Evolutionary conservation across 2,888 invertebrate genomes (phyloP), one percentile per base, ranked within the genome.

Genomic region (Amphipoea lucens): DNA sequence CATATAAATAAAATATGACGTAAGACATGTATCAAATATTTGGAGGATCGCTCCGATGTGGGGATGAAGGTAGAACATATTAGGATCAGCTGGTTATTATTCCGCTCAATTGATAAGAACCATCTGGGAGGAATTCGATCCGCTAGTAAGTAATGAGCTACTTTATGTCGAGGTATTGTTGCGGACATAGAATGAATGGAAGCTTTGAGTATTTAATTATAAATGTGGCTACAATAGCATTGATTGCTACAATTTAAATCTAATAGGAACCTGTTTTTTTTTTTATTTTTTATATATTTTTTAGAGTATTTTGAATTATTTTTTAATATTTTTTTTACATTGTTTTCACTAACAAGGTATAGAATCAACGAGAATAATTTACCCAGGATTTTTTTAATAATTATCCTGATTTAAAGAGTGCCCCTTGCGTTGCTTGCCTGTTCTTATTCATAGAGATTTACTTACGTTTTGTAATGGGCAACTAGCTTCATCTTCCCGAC

Each of bases 11-110:
- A 77, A 75, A 85, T 87, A 87, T 75, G 76, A 80, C 68, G 57
- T 85, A 85, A 73, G 81, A 85, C 66, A 81, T 66, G 76, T 74
- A 80, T 85, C 81, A 81, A 74, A 87, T 81, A 87, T 77, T 87
- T 85, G 76, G 71, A 65, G 76, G 65, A 40, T 66, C 62, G 45
- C 73, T 66, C 73, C 62, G 72, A 68, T 81, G 45, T 66, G 65
- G 65, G 54, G 81, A 74, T 71, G 76, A 67, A 84, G 57, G 63
- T 73, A 72, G 71, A 80, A 87, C 65, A 62, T 81, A 76, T 87
- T 87, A 67, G 67, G 68, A 87, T 85, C 87, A 85, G 68, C 67
- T 81, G 81, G 74, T 76, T 76, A 79, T 87, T 84, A 87, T 87
- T 87, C 70, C 77, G 74, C 83, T 83, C 87, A 69, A 84, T 87